Conservation (phyloP, 2,113 vertebrate genomes). For the Todiramphus chloris region DNA sequence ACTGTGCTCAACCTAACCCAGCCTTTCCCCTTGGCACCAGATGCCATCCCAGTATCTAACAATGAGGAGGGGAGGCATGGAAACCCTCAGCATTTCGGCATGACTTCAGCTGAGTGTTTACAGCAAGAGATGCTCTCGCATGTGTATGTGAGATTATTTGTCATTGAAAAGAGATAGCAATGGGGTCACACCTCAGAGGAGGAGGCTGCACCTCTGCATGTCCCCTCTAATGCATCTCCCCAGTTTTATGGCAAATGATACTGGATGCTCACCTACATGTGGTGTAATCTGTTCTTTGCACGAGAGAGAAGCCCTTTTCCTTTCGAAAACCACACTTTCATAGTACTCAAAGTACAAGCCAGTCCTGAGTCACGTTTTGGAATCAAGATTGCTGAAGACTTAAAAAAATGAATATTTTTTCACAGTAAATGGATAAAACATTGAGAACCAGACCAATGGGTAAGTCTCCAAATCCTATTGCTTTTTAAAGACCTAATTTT, state of each 20-base stretch:
- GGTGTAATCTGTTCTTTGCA: neutral
- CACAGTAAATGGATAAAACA: neutral
- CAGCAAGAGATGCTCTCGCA: too few species aligned
- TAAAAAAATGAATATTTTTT: neutral
- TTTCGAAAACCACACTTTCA: neutral
- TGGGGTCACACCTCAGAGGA: accelerated
- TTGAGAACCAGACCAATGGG: neutral
- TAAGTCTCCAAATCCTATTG: neutral
- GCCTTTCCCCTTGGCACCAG: neutral
- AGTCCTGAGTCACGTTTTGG: neutral
- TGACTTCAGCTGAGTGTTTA: accelerated
- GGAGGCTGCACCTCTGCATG: neutral
- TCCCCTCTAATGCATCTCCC: neutral
- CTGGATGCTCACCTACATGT: neutral
- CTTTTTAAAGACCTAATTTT: neutral
- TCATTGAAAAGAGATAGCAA: neutral
- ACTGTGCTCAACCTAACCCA: neutral
- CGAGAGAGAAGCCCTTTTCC: accelerated
- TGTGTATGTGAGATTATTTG: neutral
- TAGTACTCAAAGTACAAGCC: neutral
- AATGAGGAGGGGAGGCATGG: neutral
- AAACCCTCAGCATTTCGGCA: neutral
- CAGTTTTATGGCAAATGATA: neutral
- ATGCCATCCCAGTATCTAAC: neutral
- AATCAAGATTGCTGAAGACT: neutral